A percentile compares a stretch with the other conserved stretches of the same genome.
Evolutionary conservation across 2,113 vertebrate genomes (phyloP).

Genomic region (Cervus canadensis): DNA sequence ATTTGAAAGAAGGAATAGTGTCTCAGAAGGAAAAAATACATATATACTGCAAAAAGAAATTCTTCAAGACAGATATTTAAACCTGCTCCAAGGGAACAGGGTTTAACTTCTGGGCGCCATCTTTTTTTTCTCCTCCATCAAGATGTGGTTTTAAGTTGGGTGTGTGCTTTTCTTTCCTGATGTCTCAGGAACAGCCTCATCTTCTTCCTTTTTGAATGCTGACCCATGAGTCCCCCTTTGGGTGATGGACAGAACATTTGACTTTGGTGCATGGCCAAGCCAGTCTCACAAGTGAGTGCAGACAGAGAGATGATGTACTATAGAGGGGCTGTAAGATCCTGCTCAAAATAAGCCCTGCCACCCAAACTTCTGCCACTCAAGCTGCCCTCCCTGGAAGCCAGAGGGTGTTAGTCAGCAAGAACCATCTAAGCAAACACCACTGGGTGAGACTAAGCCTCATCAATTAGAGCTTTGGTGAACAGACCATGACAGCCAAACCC

Average conservation of each 20-base stretch:
- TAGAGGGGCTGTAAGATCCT: neutral
- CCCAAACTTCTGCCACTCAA: neutral
- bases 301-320: neutral
- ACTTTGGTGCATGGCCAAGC: neutral
- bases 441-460: neutral
- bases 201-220: neutral
- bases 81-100: neutral
- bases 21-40: neutral
- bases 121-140: neutral
- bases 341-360: neutral
- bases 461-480: neutral
- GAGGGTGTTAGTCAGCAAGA: neutral
- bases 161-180: neutral
- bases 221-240: accelerated
- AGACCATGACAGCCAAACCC: neutral
- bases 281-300: neutral
- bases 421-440: neutral
- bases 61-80: neutral
- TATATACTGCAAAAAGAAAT: neutral
- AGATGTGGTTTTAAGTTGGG: neutral
- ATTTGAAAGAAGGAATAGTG: neutral
- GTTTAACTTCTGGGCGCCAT: neutral
- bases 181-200: neutral
- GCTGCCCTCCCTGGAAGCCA: neutral
- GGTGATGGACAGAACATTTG: neutral